Evolutionary conservation across 2,797 vertebrate species (phyloP).

Genomic region (Falco concolor): DNA sequence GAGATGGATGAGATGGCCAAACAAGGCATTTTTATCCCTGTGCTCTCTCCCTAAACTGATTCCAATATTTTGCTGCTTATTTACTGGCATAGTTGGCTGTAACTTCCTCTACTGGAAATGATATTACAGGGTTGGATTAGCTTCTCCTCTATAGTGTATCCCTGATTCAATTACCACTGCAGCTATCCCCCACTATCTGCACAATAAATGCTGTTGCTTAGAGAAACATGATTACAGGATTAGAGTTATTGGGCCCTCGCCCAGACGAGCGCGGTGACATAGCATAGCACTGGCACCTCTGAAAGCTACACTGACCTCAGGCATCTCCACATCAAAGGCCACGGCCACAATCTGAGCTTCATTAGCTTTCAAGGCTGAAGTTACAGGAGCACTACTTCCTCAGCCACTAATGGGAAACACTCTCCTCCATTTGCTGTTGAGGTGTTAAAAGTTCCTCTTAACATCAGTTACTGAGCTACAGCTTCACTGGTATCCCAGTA

Average conservation of each 20-base stretch:
- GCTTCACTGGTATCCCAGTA: slow-evolving; percentile 9
- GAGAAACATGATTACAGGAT: slow-evolving; percentile 67
- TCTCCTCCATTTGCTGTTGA: slow-evolving; percentile 60
- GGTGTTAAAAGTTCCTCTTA: slow-evolving; percentile 67
- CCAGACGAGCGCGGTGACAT: slow-evolving; percentile 34
- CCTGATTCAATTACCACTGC: not conserved
- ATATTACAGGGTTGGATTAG: not conserved
- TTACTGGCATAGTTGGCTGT: not conserved
- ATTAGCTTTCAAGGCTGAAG: slow-evolving; percentile 62
- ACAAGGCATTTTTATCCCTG: not conserved
- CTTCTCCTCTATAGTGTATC: not conserved
- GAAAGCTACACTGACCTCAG: slow-evolving; percentile 61
- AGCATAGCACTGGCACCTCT: slow-evolving; percentile 60
- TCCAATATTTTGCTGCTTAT: not conserved
- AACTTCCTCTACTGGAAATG: not conserved
- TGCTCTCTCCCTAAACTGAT: not conserved
- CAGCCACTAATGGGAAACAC: slow-evolving; percentile 63
- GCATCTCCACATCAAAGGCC: slow-evolving; percentile 67
- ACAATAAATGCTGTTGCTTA: slow-evolving; percentile 54
- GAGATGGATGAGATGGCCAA: not conserved
- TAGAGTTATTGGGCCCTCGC: slow-evolving; percentile 54
- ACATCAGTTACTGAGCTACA: slow-evolving; percentile 48
- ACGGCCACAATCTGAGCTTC: slow-evolving; percentile 62
- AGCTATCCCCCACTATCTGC: slow-evolving; percentile 18
- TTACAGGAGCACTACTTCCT: slow-evolving; percentile 65